Conservation (phyloP, 2,888 invertebrate genomes). For the Agonopterix alstromeriana region DNA sequence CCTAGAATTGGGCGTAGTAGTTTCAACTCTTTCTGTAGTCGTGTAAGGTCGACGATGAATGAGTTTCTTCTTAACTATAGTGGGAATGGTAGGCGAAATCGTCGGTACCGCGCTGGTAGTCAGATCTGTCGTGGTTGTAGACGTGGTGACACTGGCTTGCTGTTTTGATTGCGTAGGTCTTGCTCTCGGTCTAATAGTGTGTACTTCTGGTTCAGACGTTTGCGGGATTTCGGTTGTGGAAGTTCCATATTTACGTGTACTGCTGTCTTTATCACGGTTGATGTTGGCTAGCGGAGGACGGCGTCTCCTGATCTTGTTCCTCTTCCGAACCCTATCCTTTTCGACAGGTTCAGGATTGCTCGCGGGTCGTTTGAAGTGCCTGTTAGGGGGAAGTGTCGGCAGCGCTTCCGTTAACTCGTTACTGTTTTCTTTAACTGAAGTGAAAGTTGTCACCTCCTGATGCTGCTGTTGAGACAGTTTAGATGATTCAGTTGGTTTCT, state of each 20-base stretch:
- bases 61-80: slow-evolving; percentile 58
- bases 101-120: slow-evolving; percentile 69
- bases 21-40: slow-evolving; percentile 46
- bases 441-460: slow-evolving; percentile 32
- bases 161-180: slow-evolving; percentile 44
- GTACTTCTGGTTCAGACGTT: slow-evolving; percentile 39
- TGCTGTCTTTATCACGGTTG: slow-evolving; percentile 45
- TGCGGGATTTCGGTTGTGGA: slow-evolving; percentile 38
- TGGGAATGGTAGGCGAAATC: slow-evolving; percentile 59
- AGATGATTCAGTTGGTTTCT: slow-evolving; percentile 47
- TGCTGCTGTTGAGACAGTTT: slow-evolving; percentile 25
- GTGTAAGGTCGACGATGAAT: slow-evolving; percentile 49
- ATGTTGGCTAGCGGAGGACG: slow-evolving; percentile 50
- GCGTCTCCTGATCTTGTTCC: slow-evolving; percentile 64
- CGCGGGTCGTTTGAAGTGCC: slow-evolving; percentile 60
- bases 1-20: slow-evolving; percentile 41
- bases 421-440: slow-evolving; percentile 31
- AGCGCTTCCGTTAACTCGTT: slow-evolving; percentile 46
- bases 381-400: slow-evolving; percentile 67
- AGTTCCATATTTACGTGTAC: slow-evolving; percentile 23
- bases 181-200: slow-evolving; percentile 54
- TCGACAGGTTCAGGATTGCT: slow-evolving; percentile 32
- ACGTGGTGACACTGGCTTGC: slow-evolving; percentile 55
- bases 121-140: slow-evolving; percentile 58
- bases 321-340: slow-evolving; percentile 57